Percentiles rank a stretch among this genome's conserved stretches.
Conservation (phyloP, 2,113 vertebrate species). For the Pimephales promelas region DNA sequence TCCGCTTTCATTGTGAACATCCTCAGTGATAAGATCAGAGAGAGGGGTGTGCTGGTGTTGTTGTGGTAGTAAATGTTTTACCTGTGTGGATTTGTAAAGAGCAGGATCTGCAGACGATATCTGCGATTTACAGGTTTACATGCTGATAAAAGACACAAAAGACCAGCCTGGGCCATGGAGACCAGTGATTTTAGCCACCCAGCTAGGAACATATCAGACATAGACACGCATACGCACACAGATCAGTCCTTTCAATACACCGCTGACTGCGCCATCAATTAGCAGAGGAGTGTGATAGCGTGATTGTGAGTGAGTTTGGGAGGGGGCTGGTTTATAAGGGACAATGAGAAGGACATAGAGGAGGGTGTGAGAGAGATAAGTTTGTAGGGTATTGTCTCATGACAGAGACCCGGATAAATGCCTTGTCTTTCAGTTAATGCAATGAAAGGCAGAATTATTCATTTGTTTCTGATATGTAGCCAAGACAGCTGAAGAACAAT, state of each 20-base stretch:
- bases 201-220: conserved; percentile 33
- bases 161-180: conserved; percentile 2
- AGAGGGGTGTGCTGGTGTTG: conserved; percentile 62
- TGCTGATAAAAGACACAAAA: conserved; percentile 86
- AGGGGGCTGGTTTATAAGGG: conserved; percentile 64
- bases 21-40: conserved; percentile 69
- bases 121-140: conserved; percentile 94
- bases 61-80: conserved; percentile 75
- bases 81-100: conserved; percentile 72
- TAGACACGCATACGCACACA: conserved; percentile 70
- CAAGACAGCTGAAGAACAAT: conserved; percentile 47
- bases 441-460: conserved; percentile 60
- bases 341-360: conserved; percentile 60
- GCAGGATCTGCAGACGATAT: conserved; percentile 87
- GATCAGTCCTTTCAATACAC: conserved; percentile 85
- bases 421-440: conserved; percentile 53
- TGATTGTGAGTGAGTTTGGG: conserved; percentile 78
- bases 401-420: conserved; percentile 45
- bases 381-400: conserved; percentile 65
- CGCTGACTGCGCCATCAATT: conserved; percentile 91
- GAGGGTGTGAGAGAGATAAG: conserved; percentile 62
- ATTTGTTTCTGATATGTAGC: conserved; percentile 47
- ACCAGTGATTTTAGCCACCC: conserved; percentile 20
- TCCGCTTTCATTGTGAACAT: conserved; percentile 78
- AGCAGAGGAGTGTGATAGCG: conserved; percentile 86